These are phyloP conservation scores for Colletes collaris DNA, from an alignment of 2,888 invertebrate species.

Conservation along the genomic window DNA sequence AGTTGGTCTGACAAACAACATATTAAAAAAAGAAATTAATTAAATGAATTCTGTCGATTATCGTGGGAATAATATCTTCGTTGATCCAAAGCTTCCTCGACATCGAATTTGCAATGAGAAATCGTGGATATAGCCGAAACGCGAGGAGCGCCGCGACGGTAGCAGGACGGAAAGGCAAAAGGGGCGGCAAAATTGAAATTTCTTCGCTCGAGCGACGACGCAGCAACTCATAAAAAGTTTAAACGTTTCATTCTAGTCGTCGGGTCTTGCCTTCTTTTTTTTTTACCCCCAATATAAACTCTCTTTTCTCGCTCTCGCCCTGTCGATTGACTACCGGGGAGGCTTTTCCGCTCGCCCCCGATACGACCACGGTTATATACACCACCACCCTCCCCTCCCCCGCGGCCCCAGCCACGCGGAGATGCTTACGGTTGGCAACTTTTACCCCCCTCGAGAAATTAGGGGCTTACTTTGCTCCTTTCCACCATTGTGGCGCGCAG, in stretches of 20 bases:
- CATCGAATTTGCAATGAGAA: neutral
- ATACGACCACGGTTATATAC: slow-evolving; percentile 65
- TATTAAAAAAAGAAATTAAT: too few species aligned
- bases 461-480: slow-evolving; percentile 80
- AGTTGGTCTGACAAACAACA: too few species aligned
- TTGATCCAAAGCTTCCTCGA: too few species aligned
- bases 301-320: slow-evolving; percentile 68
- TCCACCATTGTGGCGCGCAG: slow-evolving; percentile 56
- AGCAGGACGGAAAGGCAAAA: slow-evolving; percentile 54
- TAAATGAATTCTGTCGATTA: too few species aligned
- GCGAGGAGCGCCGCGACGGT: slow-evolving; percentile 37
- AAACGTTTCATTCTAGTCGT: slow-evolving; percentile 77
- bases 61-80: too few species aligned
- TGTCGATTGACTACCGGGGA: slow-evolving; percentile 77
- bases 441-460: slow-evolving; percentile 81
- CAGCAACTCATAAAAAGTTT: slow-evolving; percentile 83
- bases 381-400: slow-evolving; percentile 25
- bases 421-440: slow-evolving; percentile 77
- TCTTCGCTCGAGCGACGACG: slow-evolving; percentile 82
- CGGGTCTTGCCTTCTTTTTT: slow-evolving; percentile 72
- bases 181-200: slow-evolving; percentile 82
- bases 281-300: slow-evolving; percentile 77
- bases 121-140: slow-evolving; percentile 14
- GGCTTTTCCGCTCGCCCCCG: slow-evolving; percentile 64
- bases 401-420: slow-evolving; percentile 51